Conservation (phyloP, 2,888 invertebrate genomes). For the Urechis unicinctus region DNA sequence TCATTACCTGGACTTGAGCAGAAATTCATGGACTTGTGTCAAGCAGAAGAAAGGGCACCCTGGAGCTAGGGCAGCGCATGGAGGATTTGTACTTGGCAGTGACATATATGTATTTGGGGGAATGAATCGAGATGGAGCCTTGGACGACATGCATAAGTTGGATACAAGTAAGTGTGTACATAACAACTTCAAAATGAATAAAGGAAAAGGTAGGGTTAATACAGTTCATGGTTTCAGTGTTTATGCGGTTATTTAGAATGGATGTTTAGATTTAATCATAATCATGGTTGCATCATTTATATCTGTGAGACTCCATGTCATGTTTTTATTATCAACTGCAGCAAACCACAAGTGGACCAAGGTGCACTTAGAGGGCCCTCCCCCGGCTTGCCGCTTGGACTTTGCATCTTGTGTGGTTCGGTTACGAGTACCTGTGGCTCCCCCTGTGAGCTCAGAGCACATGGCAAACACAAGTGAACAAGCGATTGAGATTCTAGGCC, state of each 20-base stretch:
- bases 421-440: conserved; percentile 17
- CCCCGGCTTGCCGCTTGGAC: conserved; percentile 44
- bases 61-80: conserved; percentile 44
- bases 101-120: conserved; percentile 47
- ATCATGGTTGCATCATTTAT: too few species aligned
- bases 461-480: conserved; percentile 19
- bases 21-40: conserved; percentile 33
- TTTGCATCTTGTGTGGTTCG: conserved; percentile 40
- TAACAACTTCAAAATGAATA: neutral
- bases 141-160: conserved; percentile 42
- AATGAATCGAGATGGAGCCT: conserved; percentile 43
- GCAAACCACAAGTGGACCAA: conserved; percentile 28
- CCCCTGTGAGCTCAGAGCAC: conserved; percentile 6
- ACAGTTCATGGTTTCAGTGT: too few species aligned
- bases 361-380: conserved; percentile 37
- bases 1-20: conserved; percentile 40
- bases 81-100: conserved; percentile 29
- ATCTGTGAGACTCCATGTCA: too few species aligned
- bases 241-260: too few species aligned
- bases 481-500: conserved; percentile 34
- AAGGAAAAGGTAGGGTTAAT: too few species aligned
- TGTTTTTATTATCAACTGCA: neutral
- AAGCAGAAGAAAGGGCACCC: conserved; percentile 36
- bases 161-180: conserved; percentile 30
- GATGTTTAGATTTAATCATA: too few species aligned